Evolutionary conservation across 2,888 invertebrate species (phyloP), one percentile per base, ranked within the genome.

Genomic region (Parnassius orleans): DNA sequence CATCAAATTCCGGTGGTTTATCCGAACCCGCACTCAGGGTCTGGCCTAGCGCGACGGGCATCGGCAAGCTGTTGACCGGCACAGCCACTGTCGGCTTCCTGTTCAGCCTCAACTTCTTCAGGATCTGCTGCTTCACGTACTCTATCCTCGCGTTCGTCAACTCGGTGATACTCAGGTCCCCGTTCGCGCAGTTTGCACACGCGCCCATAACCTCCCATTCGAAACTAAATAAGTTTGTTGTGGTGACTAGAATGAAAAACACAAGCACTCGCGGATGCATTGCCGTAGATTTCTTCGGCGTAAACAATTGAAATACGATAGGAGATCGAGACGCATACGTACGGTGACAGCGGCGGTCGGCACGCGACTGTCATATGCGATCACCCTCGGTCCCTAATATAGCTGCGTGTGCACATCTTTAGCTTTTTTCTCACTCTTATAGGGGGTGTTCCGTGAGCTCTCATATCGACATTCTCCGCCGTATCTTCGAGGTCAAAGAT

Each of bases 41-140:
- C 75, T 94, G 93, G 9, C 95, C 95, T 72, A 95, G 95, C 53
- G 95, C 95, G 65, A 96, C 93, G 9, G 96, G 96, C 80, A 94
- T 94, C 0, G 96, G 96, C 71, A 97, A 83, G 60, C 94, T 93
- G 66, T 93, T 92, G 56, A 93, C 84, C 1, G 94, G 92, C 70
- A 94, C 86, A 19, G 93, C 93, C 57, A 94, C 92, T 11, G 92
- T 92, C 9, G 96, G 96, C 73, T 95, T 95, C 81, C 95, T 95
- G 62, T 94, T 95, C 61, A 97, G 83, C 67, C 96, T 85, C 61
- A 97, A 77, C 83, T 96, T 97, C 85, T 95, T 95, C 72, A 97
- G 80, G 43, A 97, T 97, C 87, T 96, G 96, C 79, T 95, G 94
- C 83, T 97, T 97, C 55, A 96, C 96, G 72, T 95, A 95, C 82